Evolutionary conservation across 2,797 vertebrate genomes (phyloP).

Genomic region (Hyperoplus immaculatus): DNA sequence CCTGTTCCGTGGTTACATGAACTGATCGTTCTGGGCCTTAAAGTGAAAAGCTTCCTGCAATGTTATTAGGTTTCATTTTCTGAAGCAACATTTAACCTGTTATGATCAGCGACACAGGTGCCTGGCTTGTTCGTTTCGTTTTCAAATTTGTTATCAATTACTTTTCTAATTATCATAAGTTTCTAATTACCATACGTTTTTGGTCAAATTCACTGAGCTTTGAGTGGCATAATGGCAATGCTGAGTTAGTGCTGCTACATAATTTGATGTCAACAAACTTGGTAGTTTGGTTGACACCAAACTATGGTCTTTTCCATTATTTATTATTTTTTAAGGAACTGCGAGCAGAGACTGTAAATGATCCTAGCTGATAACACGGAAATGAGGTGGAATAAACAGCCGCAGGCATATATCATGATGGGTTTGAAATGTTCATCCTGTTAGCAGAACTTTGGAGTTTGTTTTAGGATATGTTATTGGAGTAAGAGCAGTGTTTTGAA

Average conservation of each 20-base stretch:
- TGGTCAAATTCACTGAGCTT: too few relatives aligned
- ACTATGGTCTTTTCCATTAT: not conserved
- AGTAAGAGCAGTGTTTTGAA: not conserved
- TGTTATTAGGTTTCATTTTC: constrained; percentile 50
- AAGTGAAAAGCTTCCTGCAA: constrained; percentile 16
- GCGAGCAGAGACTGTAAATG: not conserved
- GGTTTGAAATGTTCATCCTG: not conserved
- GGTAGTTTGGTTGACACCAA: not conserved
- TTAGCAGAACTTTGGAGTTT: not conserved
- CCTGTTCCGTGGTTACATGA: constrained; percentile 21
- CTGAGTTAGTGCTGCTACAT: not conserved
- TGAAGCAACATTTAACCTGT: not conserved
- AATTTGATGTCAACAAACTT: not conserved
- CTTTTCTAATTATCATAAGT: not conserved
- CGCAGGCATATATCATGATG: not conserved
- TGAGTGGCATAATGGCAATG: not conserved
- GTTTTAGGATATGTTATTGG: not conserved
- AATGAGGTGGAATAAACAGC: not conserved
- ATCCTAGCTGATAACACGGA: not conserved
- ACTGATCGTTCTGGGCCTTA: constrained; percentile 5
- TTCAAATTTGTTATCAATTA: not conserved
- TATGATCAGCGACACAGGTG: not conserved
- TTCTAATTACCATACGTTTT: too few relatives aligned
- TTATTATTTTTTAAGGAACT: not conserved
- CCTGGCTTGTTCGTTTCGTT: constrained; percentile 12